A percentile compares a stretch with the other conserved stretches of the same genome.
These are phyloP conservation scores for Hartigia nigra DNA, from an alignment of 2,888 invertebrate genomes.

Conservation along the genomic window DNA sequence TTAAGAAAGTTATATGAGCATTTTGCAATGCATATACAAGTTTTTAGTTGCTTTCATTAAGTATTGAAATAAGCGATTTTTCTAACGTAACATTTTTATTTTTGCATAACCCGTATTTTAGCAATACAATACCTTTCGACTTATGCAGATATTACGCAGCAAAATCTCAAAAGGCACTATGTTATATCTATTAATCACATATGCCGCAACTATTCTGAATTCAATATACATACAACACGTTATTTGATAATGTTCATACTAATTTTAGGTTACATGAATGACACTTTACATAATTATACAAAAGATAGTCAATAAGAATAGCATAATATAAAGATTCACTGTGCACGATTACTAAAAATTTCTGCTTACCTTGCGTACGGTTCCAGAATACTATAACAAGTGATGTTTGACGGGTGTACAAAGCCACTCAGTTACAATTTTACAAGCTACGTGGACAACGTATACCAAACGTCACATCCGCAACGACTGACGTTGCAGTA, in stretches of 20 bases:
- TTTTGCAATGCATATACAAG: neutral
- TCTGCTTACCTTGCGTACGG: conserved; percentile 38
- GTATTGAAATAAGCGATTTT: neutral
- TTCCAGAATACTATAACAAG: conserved; percentile 31
- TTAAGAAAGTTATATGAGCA: neutral
- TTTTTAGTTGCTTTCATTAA: neutral
- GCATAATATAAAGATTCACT: neutral
- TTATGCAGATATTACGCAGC: neutral
- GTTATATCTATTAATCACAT: neutral
- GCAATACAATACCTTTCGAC: neutral
- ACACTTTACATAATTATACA: neutral
- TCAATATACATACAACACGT: neutral
- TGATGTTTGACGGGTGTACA: conserved; percentile 40
- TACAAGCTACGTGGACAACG: conserved; percentile 54
- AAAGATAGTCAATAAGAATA: neutral
- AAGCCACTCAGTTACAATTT: conserved; percentile 17
- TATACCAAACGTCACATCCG: conserved; percentile 53
- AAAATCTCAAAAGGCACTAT: neutral
- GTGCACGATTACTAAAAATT: neutral
- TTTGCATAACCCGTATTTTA: neutral
- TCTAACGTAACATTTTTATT: neutral
- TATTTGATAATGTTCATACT: neutral
- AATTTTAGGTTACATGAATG: neutral
- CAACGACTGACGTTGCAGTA: conserved; percentile 44
- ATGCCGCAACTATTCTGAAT: neutral